Base-by-base conservation (phyloP, 2,113 vertebrate species). In the Stigmatopora nigra region DNA sequence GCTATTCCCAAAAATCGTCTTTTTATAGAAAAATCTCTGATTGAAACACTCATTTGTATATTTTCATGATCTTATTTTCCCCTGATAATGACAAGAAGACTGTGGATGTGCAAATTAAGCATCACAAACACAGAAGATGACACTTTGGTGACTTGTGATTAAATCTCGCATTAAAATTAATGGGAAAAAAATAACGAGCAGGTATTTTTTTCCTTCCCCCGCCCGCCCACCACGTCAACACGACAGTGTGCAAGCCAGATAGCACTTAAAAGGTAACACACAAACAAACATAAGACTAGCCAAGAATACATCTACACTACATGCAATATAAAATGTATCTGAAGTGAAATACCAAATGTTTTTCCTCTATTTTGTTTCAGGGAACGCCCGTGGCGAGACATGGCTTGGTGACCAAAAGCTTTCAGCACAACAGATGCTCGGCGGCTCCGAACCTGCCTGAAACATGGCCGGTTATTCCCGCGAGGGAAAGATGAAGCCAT, bases 401-500 rank as follows among this genome's bases (percentile, higher is more conserved):
- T 78, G 78, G 63, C 62, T 7, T 78, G 75, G 72, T 73, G 82
- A 81, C 79, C 80, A 3, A 84, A 83, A 83, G 81, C 79, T 75
- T 84, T 81, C 80, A 65, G 73, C 69, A 71, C 70, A 72, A 66
- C 75, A 81, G 77, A 67, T 61, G 69, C 78, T 74, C 75, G 78
- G 75, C 3, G 25, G 76, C 60, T 72, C 25, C 72, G 83, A 80
- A 82, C 81, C 70, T 81, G 77, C 81, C 75, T 80, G 70, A 76
- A 61, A 79, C 76, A 75, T 81, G 83, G 68, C 70, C 69, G 69
- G 77, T 73, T 83, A 83, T 81, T 81, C 87, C 83, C 82, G 64
- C 12, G 64, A 78, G 86, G 81, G 68, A 77, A 44, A 71, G 74
- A 82, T 68, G 82, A 78, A 79, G 81, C 44, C 38, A 76, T 70